Evolutionary conservation across 2,797 vertebrate genomes (phyloP), one percentile per base, ranked within the genome.

Genomic region (Myioborus miniatus): DNA sequence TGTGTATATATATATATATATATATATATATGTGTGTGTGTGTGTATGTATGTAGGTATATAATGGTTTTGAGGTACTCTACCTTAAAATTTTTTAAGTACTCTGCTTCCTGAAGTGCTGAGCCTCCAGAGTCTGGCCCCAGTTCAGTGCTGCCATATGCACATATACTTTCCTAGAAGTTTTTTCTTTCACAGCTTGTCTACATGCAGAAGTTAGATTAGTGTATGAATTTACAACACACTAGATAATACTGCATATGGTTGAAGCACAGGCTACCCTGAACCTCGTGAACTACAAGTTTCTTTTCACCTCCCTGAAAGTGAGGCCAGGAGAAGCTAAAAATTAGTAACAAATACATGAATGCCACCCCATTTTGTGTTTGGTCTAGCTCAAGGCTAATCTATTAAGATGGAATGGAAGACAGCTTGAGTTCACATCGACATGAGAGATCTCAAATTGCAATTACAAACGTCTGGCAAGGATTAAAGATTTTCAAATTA

Each of bases 141-240:
- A 47, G 67, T 89, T 96, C 92, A 89, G 53, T 7, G 36, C 43
- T 82, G 24, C 85, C 93, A 91, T 93, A 78, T 90, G 83, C 14
- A 87, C 79, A 56, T 22, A 55, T 12, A 89, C n/a, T 92, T 96
- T 82, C 30, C 21, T 89, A 52, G 29, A 47, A 79, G 36, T 71
- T 52, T 47, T 92, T 88, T 47, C 55, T 84, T 93, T 96, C 76
- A 93, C 90, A 94, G 90, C 79, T 93, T 93, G 88, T 90, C 90
- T 94, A 93, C 72, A 88, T 14, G 32, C 49, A 70, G 65, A 91
- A 93, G 39, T 87, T 77, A 95, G 84, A 93, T 91, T 91, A 95
- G 44, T 0, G 27, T 59, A 74, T 41, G 56, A 87, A 95, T 96
- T 88, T 86, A 83, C 85, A 93, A 86, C 60, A 91, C 64, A 52